Percentiles rank a stretch among this genome's conserved stretches.
These are phyloP conservation scores for Carduelis carduelis DNA, from an alignment of 2,797 vertebrate genomes.

Conservation along the genomic window DNA sequence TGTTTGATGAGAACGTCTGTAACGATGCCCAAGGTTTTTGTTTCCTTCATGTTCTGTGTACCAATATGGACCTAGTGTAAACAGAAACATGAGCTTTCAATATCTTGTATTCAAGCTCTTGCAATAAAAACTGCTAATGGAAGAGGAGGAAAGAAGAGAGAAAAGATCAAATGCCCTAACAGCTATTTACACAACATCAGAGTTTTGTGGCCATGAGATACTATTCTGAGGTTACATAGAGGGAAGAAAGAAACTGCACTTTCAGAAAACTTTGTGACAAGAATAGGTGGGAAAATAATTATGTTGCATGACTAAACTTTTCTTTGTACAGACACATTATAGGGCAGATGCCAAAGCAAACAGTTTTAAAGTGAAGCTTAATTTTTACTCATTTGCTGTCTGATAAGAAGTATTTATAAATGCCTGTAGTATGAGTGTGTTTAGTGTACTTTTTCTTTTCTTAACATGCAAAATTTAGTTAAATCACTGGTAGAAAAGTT, in stretches of 20 bases:
- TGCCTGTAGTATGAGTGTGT: slow-evolving; percentile 35
- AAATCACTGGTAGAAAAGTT: not conserved
- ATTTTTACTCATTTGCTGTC: slow-evolving; percentile 44
- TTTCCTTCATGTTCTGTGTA: slow-evolving; percentile 52
- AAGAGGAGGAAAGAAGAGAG: slow-evolving; percentile 43
- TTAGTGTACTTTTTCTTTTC: slow-evolving; percentile 16
- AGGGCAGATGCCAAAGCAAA: slow-evolving; percentile 63
- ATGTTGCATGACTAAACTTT: slow-evolving; percentile 32
- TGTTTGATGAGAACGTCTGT: not conserved
- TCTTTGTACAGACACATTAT: slow-evolving; percentile 40
- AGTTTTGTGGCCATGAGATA: slow-evolving; percentile 62
- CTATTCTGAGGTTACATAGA: slow-evolving; percentile 60
- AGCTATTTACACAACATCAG: slow-evolving; percentile 67
- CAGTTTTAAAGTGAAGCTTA: not conserved
- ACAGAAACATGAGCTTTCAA: slow-evolving; percentile 72
- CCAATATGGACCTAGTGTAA: slow-evolving; percentile 44
- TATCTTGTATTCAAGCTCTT: slow-evolving; percentile 46
- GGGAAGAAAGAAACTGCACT: slow-evolving; percentile 63
- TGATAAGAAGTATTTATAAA: slow-evolving; percentile 60
- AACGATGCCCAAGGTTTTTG: not conserved
- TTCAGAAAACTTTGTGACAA: slow-evolving; percentile 59
- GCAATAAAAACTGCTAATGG: slow-evolving; percentile 72
- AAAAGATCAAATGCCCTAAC: slow-evolving; percentile 64
- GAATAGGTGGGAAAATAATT: slow-evolving; percentile 66
- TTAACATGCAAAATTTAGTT: not conserved